phyloP scores from a whole-genome alignment of 2,797 vertebrate genomes.

The Anguilla pacifica region DNA sequence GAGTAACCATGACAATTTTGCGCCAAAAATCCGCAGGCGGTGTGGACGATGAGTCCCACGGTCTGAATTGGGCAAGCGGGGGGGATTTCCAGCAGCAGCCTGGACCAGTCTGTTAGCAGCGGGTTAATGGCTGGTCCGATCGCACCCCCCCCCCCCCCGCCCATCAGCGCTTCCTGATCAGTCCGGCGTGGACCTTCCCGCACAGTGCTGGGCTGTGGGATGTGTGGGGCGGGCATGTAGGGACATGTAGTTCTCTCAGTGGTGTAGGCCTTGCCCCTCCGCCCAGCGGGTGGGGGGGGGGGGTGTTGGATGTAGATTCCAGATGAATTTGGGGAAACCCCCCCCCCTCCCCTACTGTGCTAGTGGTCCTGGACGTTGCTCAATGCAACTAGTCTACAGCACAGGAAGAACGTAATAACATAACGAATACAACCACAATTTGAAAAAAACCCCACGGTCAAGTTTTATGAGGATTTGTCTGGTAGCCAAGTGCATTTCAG shows the following conservation, averaged over 20 bases:
- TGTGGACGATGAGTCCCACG: no score
- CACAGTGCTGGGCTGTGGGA: background rate
- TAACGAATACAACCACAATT: no score
- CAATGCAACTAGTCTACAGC: background rate
- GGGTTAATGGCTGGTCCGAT: background rate
- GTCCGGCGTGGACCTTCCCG: background rate
- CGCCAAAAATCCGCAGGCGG: constrained; percentile 33
- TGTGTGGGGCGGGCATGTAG: background rate
- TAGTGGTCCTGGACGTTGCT: background rate
- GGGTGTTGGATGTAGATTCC: background rate
- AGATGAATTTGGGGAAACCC: background rate
- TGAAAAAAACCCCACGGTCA: no score
- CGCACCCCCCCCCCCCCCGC: background rate
- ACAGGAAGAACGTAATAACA: background rate
- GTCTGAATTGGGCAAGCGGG: constrained; percentile 32
- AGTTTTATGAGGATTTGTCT: no score
- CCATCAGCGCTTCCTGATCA: background rate
- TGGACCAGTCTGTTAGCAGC: background rate
- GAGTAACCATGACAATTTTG: constrained; percentile 42
- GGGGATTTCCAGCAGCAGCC: background rate
- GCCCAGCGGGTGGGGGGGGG: no score
- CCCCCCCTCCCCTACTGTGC: background rate
- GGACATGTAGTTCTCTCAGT: background rate
- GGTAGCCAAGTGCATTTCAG: no score
- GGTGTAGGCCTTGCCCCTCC: no score